Base-by-base conservation (phyloP, 2,888 invertebrate genomes). In the Protodeltote pygarga region DNA sequence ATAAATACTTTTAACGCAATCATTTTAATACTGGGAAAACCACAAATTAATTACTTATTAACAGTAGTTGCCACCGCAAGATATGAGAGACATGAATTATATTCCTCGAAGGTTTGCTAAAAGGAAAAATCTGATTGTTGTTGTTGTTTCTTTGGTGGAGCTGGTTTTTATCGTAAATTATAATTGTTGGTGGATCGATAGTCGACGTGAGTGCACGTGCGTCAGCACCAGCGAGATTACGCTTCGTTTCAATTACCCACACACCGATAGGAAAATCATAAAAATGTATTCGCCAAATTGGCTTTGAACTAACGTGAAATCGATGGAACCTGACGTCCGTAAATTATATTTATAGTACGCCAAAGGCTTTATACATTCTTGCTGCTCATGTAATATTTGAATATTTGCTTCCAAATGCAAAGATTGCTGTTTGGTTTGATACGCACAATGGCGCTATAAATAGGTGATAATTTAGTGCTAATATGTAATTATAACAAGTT, bases 191-290 rank as follows among this genome's bases (percentile, higher is more conserved):
- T 67, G 68, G 69, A 72, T 77, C 76, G 71, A 78, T 69, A 68
- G 65, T 48, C 65, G 60, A 62, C 62, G 73, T 52, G 64, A 61
- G 61, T 68, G 76, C 71, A 75, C 72, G 82, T 83, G 84, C 83
- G 85, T 84, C 85, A 85, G 71, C 71, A n/a, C n/a, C n/a, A 47
- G 63, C 58, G 51, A 75, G 75, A 79, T 78, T 79, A 75, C 68
- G 73, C 67, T 73, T 69, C 64, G 67, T 77, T 79, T 75, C 77
- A 76, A 80, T 77, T 76, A 80, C 69, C 71, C 54, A 70, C 69
- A 71, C 70, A 66, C 66, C 71, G 79, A 81, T 81, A 81, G 63
- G 71, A 78, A 79, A 77, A 78, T 76, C 75, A 76, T 85, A 82
- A 83, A 81, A 78, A 78, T 68, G 64, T 78, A 71, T 77, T 75